Evolutionary conservation across 2,888 invertebrate species (phyloP).

Genomic region (Lapara coniferarum): DNA sequence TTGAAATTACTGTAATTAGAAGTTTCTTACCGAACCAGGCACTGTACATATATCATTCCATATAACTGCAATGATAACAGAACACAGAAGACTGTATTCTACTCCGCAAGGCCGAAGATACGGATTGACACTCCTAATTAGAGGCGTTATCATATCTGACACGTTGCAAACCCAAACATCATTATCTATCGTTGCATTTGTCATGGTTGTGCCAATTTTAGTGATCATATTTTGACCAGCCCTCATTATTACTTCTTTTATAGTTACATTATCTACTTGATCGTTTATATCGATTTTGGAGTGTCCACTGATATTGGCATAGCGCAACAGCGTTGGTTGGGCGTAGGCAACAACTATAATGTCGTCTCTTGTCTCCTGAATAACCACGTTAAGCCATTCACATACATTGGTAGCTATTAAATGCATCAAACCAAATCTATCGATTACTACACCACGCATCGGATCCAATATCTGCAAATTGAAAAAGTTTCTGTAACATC

Average conservation of each 20-base stretch:
- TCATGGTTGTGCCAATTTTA: constrained; percentile 40
- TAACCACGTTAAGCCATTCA: constrained; percentile 94
- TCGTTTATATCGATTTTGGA: constrained; percentile 52
- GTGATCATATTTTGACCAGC: constrained; percentile 34
- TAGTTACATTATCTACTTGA: constrained; percentile 53
- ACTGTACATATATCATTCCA: constrained; percentile 89
- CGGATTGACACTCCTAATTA: constrained; percentile 87
- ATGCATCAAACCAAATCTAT: constrained; percentile 96
- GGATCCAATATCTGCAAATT: constrained; percentile 69
- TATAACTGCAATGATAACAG: constrained; percentile 90
- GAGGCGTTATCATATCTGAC: constrained; percentile 83
- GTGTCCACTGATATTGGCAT: constrained; percentile 65
- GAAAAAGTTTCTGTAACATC: not conserved
- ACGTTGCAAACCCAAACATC: constrained; percentile 71
- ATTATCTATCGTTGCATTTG: constrained; percentile 51
- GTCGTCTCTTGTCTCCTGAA: constrained; percentile 94
- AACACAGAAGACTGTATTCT: constrained; percentile 92
- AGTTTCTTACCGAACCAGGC: constrained; percentile 69
- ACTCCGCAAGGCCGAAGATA: constrained; percentile 92
- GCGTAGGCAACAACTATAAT: constrained; percentile 83
- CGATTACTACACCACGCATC: constrained; percentile 75
- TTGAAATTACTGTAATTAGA: constrained; percentile 29
- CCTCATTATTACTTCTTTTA: constrained; percentile 41
- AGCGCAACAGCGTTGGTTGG: constrained; percentile 59
- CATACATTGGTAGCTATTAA: constrained; percentile 96